Evolutionary conservation across 2,888 invertebrate genomes (phyloP), one percentile per base, ranked within the genome.

Genomic region (Xestia rhomboidea): DNA sequence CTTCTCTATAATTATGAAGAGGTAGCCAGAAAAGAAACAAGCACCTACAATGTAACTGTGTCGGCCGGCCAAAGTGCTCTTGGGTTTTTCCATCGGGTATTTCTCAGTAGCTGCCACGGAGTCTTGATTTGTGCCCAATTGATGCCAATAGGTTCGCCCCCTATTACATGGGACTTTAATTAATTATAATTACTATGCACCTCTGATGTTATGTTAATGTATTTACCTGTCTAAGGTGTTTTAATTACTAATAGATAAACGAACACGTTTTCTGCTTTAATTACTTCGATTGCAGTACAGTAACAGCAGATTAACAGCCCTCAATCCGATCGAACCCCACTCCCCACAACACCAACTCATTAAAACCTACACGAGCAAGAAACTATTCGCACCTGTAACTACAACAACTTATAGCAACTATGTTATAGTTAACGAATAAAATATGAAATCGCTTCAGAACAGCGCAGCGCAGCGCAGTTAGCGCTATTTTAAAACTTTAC

Each of bases 401-500:
- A 24, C 41, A n/a, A 38, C 21, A 38, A 64, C n/a, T 64, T 64
- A 64, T 41, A 79, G 69, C 66, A 69, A 79, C 83, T 82, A 82
- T n/a, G 87, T 86, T 82, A 81, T 83, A 81, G 85, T 82, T 83
- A 86, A 80, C 81, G 88, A 85, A 88, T 88, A 85, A 85, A 88
- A 89, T 87, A 86, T 87, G 70, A 82, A 88, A 88, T 87, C 81
- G 83, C 79, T 87, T 82, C 69, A 77, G 86, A 88, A 75, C 79
- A 80, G 82, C 83, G 79, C 69, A 66, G 77, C 73, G 81, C 76
- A 79, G 81, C 75, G 73, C 84, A 88, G 87, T 89, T 89, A 82
- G 85, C 71, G 88, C 88, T 85, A 87, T 88, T 88, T 89, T 84
- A 86, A 89, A 89, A 89, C 88, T 89, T 88, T 77, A 83, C 82